phyloP scores from a whole-genome alignment of 1,140 invertebrate species.

The Polypedilum vanderplanki region DNA sequence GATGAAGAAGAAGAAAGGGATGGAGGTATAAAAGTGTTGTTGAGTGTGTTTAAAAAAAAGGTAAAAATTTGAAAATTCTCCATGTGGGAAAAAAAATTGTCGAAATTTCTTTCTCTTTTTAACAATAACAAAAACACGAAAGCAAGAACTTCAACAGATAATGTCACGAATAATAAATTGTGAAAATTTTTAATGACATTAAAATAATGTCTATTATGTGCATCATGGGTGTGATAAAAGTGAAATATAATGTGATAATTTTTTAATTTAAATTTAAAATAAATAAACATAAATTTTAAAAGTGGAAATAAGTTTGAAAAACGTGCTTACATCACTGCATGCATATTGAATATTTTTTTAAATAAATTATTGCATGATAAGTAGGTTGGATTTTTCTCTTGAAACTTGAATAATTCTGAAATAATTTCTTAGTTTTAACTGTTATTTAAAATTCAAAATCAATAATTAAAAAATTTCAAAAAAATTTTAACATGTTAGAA shows the following conservation, averaged over 20 bases:
- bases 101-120: too few relatives aligned
- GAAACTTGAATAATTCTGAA: too few relatives aligned
- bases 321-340: background rate
- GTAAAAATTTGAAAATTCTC: slow-evolving; percentile 2
- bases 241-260: slow-evolving; percentile 8
- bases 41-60: background rate
- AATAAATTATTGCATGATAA: too few relatives aligned
- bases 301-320: background rate
- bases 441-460: too few relatives aligned
- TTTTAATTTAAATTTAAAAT: slow-evolving; percentile 2
- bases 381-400: too few relatives aligned
- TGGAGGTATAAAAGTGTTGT: too few relatives aligned
- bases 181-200: slow-evolving; percentile 20
- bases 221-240: slow-evolving; percentile 10
- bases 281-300: background rate
- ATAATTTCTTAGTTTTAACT: too few relatives aligned
- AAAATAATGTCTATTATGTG: slow-evolving; percentile 19
- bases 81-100: background rate
- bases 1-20: too few relatives aligned
- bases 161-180: slow-evolving; percentile 19
- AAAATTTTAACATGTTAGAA: too few relatives aligned
- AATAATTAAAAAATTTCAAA: too few relatives aligned
- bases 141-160: background rate
- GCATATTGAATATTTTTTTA: too few relatives aligned
- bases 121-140: too few relatives aligned